These are phyloP conservation scores for Enteromius anoplus DNA, from an alignment of 2,797 vertebrate species.

Conservation along the genomic window DNA sequence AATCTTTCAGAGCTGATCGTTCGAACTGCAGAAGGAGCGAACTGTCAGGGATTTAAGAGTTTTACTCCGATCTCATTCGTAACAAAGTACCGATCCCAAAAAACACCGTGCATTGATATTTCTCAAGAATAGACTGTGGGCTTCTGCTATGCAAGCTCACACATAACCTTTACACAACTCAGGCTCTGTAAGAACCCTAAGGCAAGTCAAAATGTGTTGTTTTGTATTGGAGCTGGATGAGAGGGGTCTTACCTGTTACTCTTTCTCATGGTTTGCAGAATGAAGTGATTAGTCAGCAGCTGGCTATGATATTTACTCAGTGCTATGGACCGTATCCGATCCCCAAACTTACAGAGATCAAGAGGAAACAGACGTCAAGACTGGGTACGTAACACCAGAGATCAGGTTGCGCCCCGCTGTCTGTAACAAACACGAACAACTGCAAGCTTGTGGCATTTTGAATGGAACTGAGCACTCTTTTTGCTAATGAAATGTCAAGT, in stretches of 20 bases:
- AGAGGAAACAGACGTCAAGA: conserved; percentile 77
- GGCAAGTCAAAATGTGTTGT: not conserved
- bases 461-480: not conserved
- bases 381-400: conserved; percentile 70
- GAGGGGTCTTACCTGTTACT: conserved; percentile 16
- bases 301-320: conserved; percentile 81
- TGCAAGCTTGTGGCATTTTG: not conserved
- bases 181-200: not conserved
- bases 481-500: conserved; percentile 25
- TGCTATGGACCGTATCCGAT: conserved; percentile 84
- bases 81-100: conserved; percentile 36
- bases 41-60: conserved; percentile 41
- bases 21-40: conserved; percentile 30
- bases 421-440: not conserved
- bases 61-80: conserved; percentile 28
- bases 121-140: not conserved
- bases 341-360: conserved; percentile 81
- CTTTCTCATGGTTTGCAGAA: conserved; percentile 70
- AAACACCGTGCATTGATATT: not conserved
- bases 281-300: conserved; percentile 83
- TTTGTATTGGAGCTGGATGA: conserved; percentile 1
- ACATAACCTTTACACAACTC: not conserved
- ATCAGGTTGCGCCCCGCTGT: not conserved
- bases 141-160: not conserved
- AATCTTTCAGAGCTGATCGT: conserved; percentile 46